phyloP scores from a whole-genome alignment of 2,888 invertebrate genomes.

The Malthinus flaveolus region DNA sequence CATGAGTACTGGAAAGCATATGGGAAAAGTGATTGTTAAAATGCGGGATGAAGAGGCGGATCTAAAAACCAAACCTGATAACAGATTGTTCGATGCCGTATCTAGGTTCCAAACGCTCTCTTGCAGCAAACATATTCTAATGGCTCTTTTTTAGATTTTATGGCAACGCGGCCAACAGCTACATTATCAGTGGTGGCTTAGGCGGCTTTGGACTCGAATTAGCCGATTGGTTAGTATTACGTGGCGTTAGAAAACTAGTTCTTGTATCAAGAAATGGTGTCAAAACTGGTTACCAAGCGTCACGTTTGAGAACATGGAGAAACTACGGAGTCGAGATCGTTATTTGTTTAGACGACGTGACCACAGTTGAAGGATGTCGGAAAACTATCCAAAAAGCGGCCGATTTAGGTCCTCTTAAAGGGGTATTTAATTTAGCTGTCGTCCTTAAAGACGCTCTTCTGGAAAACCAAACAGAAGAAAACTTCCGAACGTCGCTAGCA shows the following conservation, averaged over 20 bases:
- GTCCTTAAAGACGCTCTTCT: constrained; percentile 75
- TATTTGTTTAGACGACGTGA: constrained; percentile 73
- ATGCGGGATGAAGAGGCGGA: constrained; percentile 48
- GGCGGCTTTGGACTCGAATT: constrained; percentile 93
- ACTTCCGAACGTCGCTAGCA: constrained; percentile 67
- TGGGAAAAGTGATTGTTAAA: constrained; percentile 69
- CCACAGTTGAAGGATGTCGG: constrained; percentile 70
- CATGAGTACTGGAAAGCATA: constrained; percentile 73
- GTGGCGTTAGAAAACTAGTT: constrained; percentile 79
- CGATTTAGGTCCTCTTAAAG: constrained; percentile 72
- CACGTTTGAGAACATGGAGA: constrained; percentile 72
- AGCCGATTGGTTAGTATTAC: constrained; percentile 80
- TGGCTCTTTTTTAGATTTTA: constrained; percentile 54
- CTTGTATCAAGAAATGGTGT: constrained; percentile 81
- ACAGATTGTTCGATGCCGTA: constrained; percentile 27
- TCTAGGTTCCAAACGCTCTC: constrained; percentile 29
- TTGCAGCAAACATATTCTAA: too few relatives aligned
- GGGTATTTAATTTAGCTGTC: constrained; percentile 89
- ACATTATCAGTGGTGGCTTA: constrained; percentile 77
- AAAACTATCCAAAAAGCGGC: constrained; percentile 68
- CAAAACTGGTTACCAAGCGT: constrained; percentile 79
- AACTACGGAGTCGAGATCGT: constrained; percentile 69
- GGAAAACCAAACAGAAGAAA: constrained; percentile 73
- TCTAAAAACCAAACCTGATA: constrained; percentile 45
- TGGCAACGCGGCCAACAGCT: constrained; percentile 58